A percentile compares a stretch with the other conserved stretches of the same genome.
phyloP scores from a whole-genome alignment of 2,797 vertebrate species.

The Limnodromus scolopaceus region DNA sequence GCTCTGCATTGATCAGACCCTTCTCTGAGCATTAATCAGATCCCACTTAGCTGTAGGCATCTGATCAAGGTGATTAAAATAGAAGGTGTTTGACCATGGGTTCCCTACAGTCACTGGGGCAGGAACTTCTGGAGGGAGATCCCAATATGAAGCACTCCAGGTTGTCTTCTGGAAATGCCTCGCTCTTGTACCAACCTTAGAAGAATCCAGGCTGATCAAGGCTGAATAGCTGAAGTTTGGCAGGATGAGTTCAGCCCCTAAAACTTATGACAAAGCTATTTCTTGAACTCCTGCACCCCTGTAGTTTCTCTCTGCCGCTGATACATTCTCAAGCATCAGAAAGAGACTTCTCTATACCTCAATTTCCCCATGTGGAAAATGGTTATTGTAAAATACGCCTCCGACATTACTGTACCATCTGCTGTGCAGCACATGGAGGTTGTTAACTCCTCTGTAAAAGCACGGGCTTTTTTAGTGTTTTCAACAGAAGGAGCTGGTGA shows the following conservation, averaged over 20 bases:
- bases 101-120: not conserved
- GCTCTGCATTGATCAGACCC: not conserved
- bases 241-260: not conserved
- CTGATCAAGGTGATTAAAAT: not conserved
- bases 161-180: not conserved
- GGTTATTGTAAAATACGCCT: conserved; percentile 54
- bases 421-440: conserved; percentile 34
- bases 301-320: not conserved
- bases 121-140: not conserved
- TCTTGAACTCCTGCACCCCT: not conserved
- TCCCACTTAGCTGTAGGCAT: not conserved
- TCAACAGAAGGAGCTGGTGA: conserved; percentile 19
- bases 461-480: conserved; percentile 1
- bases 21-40: not conserved
- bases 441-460: conserved; percentile 31
- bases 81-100: not conserved
- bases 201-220: not conserved
- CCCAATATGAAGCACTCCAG: not conserved
- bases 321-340: not conserved
- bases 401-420: conserved; percentile 43
- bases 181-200: not conserved
- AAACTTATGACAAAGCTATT: not conserved
- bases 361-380: not conserved
- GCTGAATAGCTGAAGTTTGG: not conserved
- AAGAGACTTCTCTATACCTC: conserved; percentile 7